phyloP scores from a whole-genome alignment of 2,888 invertebrate genomes.

The Heteromurus nitidus region DNA sequence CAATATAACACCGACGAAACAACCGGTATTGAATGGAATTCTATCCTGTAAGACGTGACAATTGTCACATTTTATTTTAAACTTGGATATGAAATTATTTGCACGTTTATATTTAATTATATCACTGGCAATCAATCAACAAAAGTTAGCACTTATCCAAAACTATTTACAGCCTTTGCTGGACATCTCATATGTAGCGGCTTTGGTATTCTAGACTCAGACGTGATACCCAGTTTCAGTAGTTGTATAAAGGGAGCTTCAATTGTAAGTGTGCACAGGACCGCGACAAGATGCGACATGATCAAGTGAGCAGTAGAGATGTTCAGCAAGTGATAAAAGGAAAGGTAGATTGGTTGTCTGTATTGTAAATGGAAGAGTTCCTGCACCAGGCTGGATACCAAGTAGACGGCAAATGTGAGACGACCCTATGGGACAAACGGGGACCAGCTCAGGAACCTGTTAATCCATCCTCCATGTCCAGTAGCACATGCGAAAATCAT shows the following conservation, averaged over 20 bases:
- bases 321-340: slow-evolving; percentile 58
- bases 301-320: slow-evolving; percentile 66
- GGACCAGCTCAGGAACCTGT: slow-evolving; percentile 71
- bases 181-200: too few relatives aligned
- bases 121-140: too few relatives aligned
- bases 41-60: too few relatives aligned
- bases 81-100: too few relatives aligned
- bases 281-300: slow-evolving; percentile 58
- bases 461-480: slow-evolving; percentile 73
- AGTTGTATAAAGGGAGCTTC: slow-evolving; percentile 68
- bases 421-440: slow-evolving; percentile 71
- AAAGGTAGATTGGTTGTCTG: slow-evolving; percentile 62
- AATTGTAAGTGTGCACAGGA: slow-evolving; percentile 60
- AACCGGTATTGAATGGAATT: too few relatives aligned
- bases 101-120: too few relatives aligned
- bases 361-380: slow-evolving; percentile 60
- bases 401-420: slow-evolving; percentile 69
- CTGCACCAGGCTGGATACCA: slow-evolving; percentile 70
- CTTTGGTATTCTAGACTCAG: too few relatives aligned
- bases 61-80: too few relatives aligned
- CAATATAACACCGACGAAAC: too few relatives aligned
- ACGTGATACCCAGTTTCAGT: too few relatives aligned
- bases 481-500: slow-evolving; percentile 74
- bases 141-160: too few relatives aligned
- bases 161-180: too few relatives aligned